Base-by-base conservation (phyloP, 1,140 invertebrate species). In the Gryon sp. region DNA sequence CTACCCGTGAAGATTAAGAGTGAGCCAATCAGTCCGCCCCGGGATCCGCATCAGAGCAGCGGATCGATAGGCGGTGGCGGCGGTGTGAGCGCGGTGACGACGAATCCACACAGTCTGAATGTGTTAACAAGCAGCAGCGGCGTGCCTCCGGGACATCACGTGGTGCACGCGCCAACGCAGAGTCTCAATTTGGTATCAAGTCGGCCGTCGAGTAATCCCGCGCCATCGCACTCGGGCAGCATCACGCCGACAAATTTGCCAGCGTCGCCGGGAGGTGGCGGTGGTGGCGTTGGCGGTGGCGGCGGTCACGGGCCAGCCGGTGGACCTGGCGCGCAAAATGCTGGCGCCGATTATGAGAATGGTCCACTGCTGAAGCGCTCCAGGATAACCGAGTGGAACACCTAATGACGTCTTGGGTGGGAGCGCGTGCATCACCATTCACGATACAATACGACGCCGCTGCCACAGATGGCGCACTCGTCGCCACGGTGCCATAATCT, bases 1-100 rank as follows among this genome's bases (percentile, higher is more conserved):
- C 89, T 94, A 79, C 92, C 95, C 66, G 93, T 98, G 48, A 96
- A 96, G 88, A 97, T 98, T 83, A 98, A 98, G 89, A 96, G 95
- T 79, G 97, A 98, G 87, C 96, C 97, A 9, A 96, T 97, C 82
- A 97, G 96, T 79, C 96, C 97, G 57, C 96, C 96, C 2, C 88
- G 93, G 55, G 92, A 92, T 76, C 91, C 90, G 62, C 90, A 90
- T 62, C 83, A 85, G 15, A 45, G 63, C 6, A 83, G 82, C 34
- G 83, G 83, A 4, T 85, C 83, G 2, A 89, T 77, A 15, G 41
- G 59, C 8, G 83, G 84, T 9, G 82, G 82, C 1, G 81, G 80
- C 1, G 78, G 82, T 11, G 81, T 75, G 4, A 62, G 80, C 9
- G 82, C 81, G 26, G 81, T 72, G 7, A 53, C 81, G 11, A 80